Base-by-base conservation (phyloP, 1,140 invertebrate genomes). In the Micrasema minimum region DNA sequence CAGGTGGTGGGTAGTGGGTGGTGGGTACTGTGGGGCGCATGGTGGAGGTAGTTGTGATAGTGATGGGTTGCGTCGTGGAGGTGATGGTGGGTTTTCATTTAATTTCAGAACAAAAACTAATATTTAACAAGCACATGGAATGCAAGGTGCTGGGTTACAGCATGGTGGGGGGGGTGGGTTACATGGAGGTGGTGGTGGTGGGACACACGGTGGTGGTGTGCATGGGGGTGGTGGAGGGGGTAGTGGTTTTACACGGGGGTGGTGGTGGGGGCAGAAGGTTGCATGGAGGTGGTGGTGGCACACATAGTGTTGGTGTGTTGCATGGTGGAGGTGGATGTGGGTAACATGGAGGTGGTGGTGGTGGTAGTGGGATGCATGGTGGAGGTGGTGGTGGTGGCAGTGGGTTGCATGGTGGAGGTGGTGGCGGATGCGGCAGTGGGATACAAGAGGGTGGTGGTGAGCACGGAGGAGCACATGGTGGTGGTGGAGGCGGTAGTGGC, bases 181-280 rank as follows among this genome's bases (percentile, higher is more conserved):
- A 11, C 22, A 11, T 6, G 18, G 48, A 1, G 48, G 50, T 53
- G 50, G 50, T 53, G 50, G 50, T 11, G 50, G 50, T 23, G 50
- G 50, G 20, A 12, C 14, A n/a, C 50, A 53, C 12, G 50, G 50
- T 23, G 50, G 50, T 53, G 50, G 50, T 23, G 50, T 9, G 26
- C 26, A 26, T 26, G 26, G 4, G 23, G 16, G 22, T 5, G 50
- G 20, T 23, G 26, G 26, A 4, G 50, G 20, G 22, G 50, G 50
- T n/a, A 11, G 50, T 23, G 50, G 50, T 18, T 12, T 18, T 9
- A 20, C 50, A 53, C 11, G 22, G 50, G 16, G 22, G 50, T 10
- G 50, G 23, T 12, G 20, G 23, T 14, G 50, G 22, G 16, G 50
- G 23, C 10, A 20, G 50, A 2, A 1, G 20, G 12, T 53, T 26